phyloP scores from a whole-genome alignment of 2,888 invertebrate genomes.

The Oscheius myriophilus region DNA sequence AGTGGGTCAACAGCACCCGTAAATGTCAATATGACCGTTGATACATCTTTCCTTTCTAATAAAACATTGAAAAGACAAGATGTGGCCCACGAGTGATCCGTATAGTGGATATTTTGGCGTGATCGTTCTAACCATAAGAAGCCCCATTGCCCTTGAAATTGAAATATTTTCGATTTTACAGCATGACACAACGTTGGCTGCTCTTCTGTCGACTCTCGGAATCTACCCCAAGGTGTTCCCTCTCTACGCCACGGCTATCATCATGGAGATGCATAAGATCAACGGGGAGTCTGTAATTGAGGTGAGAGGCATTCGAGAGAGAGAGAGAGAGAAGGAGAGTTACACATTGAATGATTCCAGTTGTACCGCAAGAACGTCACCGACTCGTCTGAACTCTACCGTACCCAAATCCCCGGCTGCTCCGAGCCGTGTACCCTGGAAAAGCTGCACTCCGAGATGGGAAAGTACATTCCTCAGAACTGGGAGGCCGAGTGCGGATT shows the following conservation, averaged over 20 bases:
- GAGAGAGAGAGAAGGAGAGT: neutral
- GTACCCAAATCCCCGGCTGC: slow-evolving; percentile 58
- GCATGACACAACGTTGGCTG: slow-evolving; percentile 68
- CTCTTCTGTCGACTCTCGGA: slow-evolving; percentile 61
- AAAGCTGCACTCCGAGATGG: slow-evolving; percentile 36
- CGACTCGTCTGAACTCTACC: slow-evolving; percentile 49
- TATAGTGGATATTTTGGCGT: neutral
- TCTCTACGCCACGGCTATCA: slow-evolving; percentile 60
- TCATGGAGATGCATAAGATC: slow-evolving; percentile 64
- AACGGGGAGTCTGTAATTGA: slow-evolving; percentile 41
- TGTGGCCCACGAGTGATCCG: neutral
- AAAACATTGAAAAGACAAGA: neutral
- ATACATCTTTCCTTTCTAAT: neutral
- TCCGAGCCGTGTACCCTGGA: slow-evolving; percentile 56
- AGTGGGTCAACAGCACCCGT: too few relatives aligned
- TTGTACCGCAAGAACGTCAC: slow-evolving; percentile 67
- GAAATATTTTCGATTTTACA: slow-evolving; percentile 38
- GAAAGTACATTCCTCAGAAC: slow-evolving; percentile 27
- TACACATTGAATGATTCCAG: slow-evolving; percentile 34
- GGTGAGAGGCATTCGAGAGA: slow-evolving; percentile 26
- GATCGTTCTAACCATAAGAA: neutral
- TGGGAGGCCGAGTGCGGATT: slow-evolving; percentile 29
- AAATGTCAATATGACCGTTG: too few relatives aligned
- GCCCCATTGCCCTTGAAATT: too few relatives aligned
- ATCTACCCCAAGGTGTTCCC: slow-evolving; percentile 61